Conservation (phyloP, 2,113 vertebrate genomes). For the Amphiprion percula region DNA sequence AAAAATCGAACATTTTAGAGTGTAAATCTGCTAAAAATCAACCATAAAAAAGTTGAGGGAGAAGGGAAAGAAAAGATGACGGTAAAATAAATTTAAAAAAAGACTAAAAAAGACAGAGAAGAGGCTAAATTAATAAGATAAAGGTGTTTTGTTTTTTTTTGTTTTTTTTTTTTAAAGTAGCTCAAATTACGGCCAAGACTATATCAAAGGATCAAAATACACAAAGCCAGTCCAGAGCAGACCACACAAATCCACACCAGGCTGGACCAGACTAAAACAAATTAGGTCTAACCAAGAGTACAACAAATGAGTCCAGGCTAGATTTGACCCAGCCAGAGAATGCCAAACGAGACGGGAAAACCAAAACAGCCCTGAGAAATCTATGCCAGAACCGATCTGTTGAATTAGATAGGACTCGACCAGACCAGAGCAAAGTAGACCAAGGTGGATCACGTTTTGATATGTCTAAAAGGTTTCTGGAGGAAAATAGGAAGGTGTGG, state of each 20-base stretch:
- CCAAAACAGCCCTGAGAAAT: neutral
- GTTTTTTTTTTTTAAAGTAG: neutral
- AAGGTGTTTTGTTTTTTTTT: too few relatives aligned
- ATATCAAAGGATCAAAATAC: neutral
- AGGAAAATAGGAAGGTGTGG: too few relatives aligned
- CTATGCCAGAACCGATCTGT: too few relatives aligned
- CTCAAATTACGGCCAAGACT: neutral
- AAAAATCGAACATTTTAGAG: slow-evolving; percentile 19
- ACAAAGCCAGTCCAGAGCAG: neutral
- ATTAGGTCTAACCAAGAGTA: neutral
- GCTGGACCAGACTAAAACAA: neutral
- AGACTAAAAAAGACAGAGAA: neutral
- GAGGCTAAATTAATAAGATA: neutral
- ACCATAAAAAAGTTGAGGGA: neutral
- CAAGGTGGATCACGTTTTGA: too few relatives aligned
- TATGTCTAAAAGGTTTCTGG: too few relatives aligned
- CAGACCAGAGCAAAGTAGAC: too few relatives aligned
- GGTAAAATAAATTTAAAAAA: neutral
- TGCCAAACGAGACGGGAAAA: too few relatives aligned
- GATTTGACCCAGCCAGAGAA: too few relatives aligned
- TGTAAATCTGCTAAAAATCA: slow-evolving; percentile 29
- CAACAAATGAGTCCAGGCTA: neutral
- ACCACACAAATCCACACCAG: neutral
- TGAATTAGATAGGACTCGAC: too few relatives aligned
- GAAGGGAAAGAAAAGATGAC: slow-evolving; percentile 3